These are phyloP conservation scores for Heliconius melpomene DNA, from an alignment of 1,140 invertebrate genomes.

Conservation along the genomic window DNA sequence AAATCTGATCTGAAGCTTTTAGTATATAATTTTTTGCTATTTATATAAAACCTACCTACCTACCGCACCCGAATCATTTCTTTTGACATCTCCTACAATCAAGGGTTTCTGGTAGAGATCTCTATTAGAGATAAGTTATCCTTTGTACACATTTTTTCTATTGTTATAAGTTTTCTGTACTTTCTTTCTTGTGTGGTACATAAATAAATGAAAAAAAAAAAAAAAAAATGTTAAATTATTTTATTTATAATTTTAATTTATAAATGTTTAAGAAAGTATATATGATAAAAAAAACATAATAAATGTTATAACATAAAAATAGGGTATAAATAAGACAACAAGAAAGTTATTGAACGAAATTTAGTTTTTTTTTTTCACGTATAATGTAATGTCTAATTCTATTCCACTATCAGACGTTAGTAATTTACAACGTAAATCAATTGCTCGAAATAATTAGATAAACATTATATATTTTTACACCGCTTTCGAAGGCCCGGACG, in stretches of 20 bases:
- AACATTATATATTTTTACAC: conserved; percentile 69
- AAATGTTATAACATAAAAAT: not conserved
- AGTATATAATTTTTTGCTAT: too few relatives aligned
- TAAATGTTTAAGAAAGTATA: not conserved
- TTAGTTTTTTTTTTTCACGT: not conserved
- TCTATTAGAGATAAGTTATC: too few relatives aligned
- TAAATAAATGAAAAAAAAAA: too few relatives aligned
- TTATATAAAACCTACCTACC: too few relatives aligned
- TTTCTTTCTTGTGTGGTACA: too few relatives aligned
- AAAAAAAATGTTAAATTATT: not conserved
- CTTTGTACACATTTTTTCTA: too few relatives aligned
- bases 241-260: not conserved
- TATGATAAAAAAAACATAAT: not conserved
- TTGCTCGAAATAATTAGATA: conserved; percentile 54
- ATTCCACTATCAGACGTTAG: conserved; percentile 41
- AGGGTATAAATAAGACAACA: not conserved
- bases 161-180: too few relatives aligned
- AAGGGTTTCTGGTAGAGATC: too few relatives aligned
- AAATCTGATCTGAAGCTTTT: too few relatives aligned
- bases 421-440: conserved; percentile 51
- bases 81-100: too few relatives aligned
- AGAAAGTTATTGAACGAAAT: not conserved
- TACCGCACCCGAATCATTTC: too few relatives aligned
- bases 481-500: conserved; percentile 51
- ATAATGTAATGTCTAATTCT: conserved; percentile 17